Evolutionary conservation across 2,888 invertebrate genomes (phyloP).

Genomic region (Pseudococcus viburni): DNA sequence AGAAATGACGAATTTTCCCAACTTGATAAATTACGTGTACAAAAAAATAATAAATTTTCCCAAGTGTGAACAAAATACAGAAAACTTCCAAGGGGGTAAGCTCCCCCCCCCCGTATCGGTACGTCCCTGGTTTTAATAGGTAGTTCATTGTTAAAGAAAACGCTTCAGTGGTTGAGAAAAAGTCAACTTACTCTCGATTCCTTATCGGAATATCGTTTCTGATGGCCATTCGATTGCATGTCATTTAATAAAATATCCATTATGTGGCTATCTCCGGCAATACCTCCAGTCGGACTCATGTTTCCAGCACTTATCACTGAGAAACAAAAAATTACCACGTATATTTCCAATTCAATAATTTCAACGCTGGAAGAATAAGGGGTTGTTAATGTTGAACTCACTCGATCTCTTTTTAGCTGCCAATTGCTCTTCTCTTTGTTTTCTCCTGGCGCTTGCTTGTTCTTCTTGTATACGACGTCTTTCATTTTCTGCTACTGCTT

Average conservation of each 20-base stretch:
- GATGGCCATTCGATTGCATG: conserved; percentile 71
- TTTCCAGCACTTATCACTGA: conserved; percentile 65
- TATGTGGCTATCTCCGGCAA: conserved; percentile 62
- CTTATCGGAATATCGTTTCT: conserved; percentile 59
- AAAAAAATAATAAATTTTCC: too few species aligned
- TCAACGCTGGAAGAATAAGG: too few species aligned
- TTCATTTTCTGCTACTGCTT: conserved; percentile 88
- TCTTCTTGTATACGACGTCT: conserved; percentile 86
- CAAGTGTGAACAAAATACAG: too few species aligned
- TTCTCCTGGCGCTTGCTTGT: conserved; percentile 84
- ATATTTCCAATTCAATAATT: background rate
- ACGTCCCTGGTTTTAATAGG: too few species aligned
- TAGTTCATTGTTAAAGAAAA: too few species aligned
- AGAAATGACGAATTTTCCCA: too few species aligned
- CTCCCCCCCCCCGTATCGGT: too few species aligned
- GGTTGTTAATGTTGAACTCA: conserved; percentile 70
- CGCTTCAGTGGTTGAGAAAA: too few species aligned
- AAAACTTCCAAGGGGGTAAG: too few species aligned
- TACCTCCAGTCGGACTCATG: conserved; percentile 57
- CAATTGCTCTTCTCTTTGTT: conserved; percentile 82
- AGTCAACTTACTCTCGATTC: conserved; percentile 47
- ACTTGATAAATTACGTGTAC: too few species aligned
- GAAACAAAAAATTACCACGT: background rate
- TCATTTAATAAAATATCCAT: conserved; percentile 83
- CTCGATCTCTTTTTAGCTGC: conserved; percentile 77